Evolutionary conservation across 2,797 vertebrate genomes (phyloP), one percentile per base, ranked within the genome.

Genomic region (Nyctibius grandis): DNA sequence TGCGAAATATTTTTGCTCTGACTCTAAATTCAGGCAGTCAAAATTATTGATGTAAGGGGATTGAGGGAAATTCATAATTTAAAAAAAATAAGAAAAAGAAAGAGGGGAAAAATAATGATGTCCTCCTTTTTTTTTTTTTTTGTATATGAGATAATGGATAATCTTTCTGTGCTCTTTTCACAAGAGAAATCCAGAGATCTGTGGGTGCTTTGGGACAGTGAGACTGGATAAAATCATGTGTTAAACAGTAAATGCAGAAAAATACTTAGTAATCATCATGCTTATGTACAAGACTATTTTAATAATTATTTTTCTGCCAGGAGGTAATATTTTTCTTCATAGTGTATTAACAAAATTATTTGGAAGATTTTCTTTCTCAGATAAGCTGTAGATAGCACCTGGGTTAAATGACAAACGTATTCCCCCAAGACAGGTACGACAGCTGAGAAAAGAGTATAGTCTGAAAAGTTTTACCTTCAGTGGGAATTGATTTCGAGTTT

Each of bases 41-140:
- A 11, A 10, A 40, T 44, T 78, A 34, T 26, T 68, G 17, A 15
- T 60, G 40, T 16, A 8, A 44, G 5, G 4, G 56, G 5, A 38
- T 1, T 63, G 31, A 80, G 15, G 2, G 13, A 65, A 6, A 56
- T 19, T 16, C 5, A 9, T 3, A 81, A 40, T 15, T 38, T 29
- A n/a, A 23, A 45, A 33, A 48, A 17, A 26, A 5, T 12, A 23
- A 11, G 17, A 85, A n/a, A 51, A 34, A 65, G 5, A 40, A 7
- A 36, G 1, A 5, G 1, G 1, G 3, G 9, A 6, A 8, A 12
- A 36, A 21, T 18, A 63, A 7, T 0, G 6, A 29, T 33, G 4
- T 10, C 2, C 0, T 47, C 10, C 4, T 56, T 29, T 9, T 9
- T 2, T 48, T 23, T 31, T 54, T 20, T 26, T 15, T 17, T 11